A percentile compares a stretch with the other conserved stretches of the same genome.
phyloP scores from a whole-genome alignment of 1,140 invertebrate species.

The Ceratosolen solmsi region DNA sequence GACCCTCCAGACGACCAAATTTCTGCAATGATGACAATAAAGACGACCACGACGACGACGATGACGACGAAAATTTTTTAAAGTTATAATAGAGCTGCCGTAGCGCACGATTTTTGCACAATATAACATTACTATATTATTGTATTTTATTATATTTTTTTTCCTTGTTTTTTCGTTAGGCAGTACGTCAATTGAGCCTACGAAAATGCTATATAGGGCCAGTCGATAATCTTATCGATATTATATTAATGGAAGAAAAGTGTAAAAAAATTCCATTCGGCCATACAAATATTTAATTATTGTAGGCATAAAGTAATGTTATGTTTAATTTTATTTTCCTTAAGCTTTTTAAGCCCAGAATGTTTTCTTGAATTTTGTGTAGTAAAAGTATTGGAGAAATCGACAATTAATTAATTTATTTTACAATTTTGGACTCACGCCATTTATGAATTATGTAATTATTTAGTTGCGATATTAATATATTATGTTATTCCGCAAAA shows the following conservation, averaged over 20 bases:
- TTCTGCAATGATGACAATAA: neutral
- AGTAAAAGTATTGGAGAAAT: neutral
- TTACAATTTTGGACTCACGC: neutral
- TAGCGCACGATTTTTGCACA: constrained; percentile 32
- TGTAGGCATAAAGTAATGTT: neutral
- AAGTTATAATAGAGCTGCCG: constrained; percentile 28
- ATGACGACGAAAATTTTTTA: neutral
- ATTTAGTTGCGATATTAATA: neutral
- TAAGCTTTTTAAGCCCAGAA: neutral
- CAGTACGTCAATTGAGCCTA: constrained; percentile 22
- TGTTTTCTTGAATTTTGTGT: neutral
- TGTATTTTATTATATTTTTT: constrained; percentile 27
- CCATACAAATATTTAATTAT: constrained; percentile 10
- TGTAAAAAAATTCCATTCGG: neutral
- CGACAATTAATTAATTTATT: neutral
- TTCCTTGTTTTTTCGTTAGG: constrained; percentile 10
- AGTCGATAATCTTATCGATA: constrained; percentile 28
- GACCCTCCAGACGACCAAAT: constrained; percentile 16
- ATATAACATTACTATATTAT: constrained; percentile 37
- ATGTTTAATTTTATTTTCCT: constrained; percentile 16
- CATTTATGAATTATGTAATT: neutral
- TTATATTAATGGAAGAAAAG: neutral
- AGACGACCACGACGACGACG: constrained; percentile 4
- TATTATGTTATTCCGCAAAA: neutral
- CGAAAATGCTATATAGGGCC: neutral